Evolutionary conservation across 2,113 vertebrate genomes (phyloP), one percentile per base, ranked within the genome.

Genomic region (Lampris megalopsis): DNA sequence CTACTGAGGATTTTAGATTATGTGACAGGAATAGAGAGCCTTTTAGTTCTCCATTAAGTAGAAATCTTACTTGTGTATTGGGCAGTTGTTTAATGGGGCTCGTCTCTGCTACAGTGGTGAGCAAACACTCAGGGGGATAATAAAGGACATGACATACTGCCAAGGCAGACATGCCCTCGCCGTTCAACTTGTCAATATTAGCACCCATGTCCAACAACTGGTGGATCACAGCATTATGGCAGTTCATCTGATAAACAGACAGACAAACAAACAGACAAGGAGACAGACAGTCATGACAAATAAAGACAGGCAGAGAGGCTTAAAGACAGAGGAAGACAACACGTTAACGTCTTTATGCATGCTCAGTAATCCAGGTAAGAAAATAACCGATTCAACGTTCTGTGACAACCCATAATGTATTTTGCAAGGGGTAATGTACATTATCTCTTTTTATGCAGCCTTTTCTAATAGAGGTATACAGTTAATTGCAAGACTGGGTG

Each of bases 191-290:
- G 88, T 97, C 95, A 76, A 98, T 94, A 1, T 96, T 92, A 0
- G 91, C 95, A 40, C 97, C 96, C 0, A 59, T 84, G 84, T 97
- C 94, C 80, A 98, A 87, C 76, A 98, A 93, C 47, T 95, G 89
- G 59, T 86, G 92, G 84, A 97, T 85, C 13, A 97, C 78, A 36
- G 93, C 68, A 1, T 84, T 53, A 11, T 94, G 93, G 70, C 91
- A 92, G 71, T 94, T 93, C 2, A 94, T 80, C 97, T 98, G 87
- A 63, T 11, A 13, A 71, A 4, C 2, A 48, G 5, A 66, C 56
- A 73, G 4, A 59, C 8, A 71, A 35, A 6, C 40, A 45, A 37
- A 71, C 42, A 9, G 3, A 48, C n/a, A 61, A 1, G 5, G 8
- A 43, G 48, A 56, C 3, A 47, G 3, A 45, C 58, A 61, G 41